Evolutionary conservation across 2,113 vertebrate species (phyloP).

Genomic region (Antechinus flavipes): DNA sequence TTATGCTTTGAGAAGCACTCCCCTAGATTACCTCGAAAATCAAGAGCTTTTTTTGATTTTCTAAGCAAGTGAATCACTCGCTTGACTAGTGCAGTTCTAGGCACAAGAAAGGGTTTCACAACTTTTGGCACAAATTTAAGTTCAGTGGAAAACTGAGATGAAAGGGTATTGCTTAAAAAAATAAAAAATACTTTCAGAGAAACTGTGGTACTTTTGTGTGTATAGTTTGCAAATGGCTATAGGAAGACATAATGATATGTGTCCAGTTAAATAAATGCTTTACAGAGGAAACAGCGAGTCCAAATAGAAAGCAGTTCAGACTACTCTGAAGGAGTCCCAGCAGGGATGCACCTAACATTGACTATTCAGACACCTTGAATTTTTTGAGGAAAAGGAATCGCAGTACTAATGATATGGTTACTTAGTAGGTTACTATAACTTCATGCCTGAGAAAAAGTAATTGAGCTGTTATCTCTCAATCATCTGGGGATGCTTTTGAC

Average conservation of each 20-base stretch:
- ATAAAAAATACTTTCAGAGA: slow-evolving; percentile 25
- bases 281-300: slow-evolving; percentile 3
- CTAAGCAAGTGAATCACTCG: background rate
- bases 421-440: slow-evolving; percentile 15
- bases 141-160: slow-evolving; percentile 29
- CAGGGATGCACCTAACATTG: background rate
- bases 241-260: slow-evolving; percentile 5
- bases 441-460: slow-evolving; percentile 24
- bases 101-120: background rate
- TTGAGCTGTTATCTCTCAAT: background rate
- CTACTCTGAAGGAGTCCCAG: background rate
- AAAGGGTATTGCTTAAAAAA: slow-evolving; percentile 3
- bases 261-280: slow-evolving; percentile 13
- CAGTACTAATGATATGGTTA: background rate
- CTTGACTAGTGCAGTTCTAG: background rate
- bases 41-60: background rate
- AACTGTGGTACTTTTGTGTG: background rate
- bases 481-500: background rate
- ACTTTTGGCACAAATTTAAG: background rate
- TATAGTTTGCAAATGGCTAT: slow-evolving; percentile 43
- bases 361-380: background rate
- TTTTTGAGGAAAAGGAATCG: slow-evolving; percentile 27
- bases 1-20: no score
- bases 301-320: background rate
- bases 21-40: background rate